Conservation (phyloP, 2,113 vertebrate genomes). For the Dasyurus viverrinus region DNA sequence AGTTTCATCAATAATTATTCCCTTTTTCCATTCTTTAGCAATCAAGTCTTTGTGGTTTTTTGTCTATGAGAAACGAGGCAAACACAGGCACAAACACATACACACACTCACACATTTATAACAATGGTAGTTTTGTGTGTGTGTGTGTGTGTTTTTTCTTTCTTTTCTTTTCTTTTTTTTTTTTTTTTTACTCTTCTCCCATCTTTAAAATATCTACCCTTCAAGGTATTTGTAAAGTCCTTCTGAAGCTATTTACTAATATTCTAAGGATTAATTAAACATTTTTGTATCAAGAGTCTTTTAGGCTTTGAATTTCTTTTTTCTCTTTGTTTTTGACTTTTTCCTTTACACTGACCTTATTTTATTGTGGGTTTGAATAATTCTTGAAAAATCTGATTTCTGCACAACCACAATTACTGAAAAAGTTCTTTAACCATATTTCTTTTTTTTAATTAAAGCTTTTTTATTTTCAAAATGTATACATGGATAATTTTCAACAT, state of each 20-base stretch:
- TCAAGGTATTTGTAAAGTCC: background rate
- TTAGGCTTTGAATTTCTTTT: background rate
- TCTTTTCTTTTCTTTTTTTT: too few species aligned
- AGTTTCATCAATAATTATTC: background rate
- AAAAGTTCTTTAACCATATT: background rate
- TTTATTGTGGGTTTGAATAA: background rate
- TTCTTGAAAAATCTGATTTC: background rate
- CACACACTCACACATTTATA: background rate
- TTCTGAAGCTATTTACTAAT: background rate
- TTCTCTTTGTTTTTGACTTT: background rate
- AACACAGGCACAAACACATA: background rate
- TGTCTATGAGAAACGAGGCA: background rate
- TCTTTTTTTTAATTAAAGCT: too few species aligned
- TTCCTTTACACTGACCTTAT: background rate
- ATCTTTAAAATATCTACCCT: background rate
- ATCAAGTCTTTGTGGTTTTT: background rate
- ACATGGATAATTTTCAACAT: too few species aligned
- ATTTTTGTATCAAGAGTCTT: background rate
- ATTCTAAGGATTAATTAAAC: background rate
- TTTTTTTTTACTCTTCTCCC: background rate
- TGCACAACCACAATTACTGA: background rate
- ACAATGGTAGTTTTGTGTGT: background rate
- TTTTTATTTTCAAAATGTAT: too few species aligned
- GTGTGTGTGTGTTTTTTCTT: too few species aligned
- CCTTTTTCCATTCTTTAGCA: background rate